Evolutionary conservation across 1,140 invertebrate species (phyloP), one percentile per base, ranked within the genome.

Genomic region (Capitella teleta): DNA sequence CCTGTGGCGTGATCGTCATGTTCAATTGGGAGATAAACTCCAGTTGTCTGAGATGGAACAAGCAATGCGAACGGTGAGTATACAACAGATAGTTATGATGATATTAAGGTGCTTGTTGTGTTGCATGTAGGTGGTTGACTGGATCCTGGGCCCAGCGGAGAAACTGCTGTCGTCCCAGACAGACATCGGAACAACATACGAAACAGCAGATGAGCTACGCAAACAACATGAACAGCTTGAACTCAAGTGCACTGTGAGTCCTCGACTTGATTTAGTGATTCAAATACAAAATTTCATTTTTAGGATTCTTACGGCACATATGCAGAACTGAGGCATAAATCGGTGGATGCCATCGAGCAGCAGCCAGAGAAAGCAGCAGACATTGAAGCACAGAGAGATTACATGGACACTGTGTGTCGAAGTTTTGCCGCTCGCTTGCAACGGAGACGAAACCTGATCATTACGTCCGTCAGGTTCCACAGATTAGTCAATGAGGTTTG

Each of bases 321-420:
- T 66, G 83, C 84, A 0, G 82, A 86, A 62, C 54, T 85, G 26
- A 69, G 85, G 1, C 81, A 85, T 60, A 80, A 80, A 34, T 70
- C 73, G 18, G 66, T 70, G 21, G 56, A 69, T 26, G 60, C 79
- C 21, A 72, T 74, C 1, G 70, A 78, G 48, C 79, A 82, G 61
- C 61, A 83, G 5, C 70, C 79, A 12, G 79, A 79, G 0, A 78
- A 53, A 81, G 56, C 61, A 21, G 54, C 63, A 6, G 69, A 73
- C 54, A 61, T 74, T 19, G 54, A 52, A 37, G 63, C 69, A 25
- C 64, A 68, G 43, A 56, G 68, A 40, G 71, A 74, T 51, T 73
- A 72, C 61, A 86, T 87, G 84, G 81, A 87, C 66, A 85, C 84
- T 52, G 80, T 86, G 0, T 84, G 81, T 57, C 76, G 82, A 44